A percentile compares a stretch with the other conserved stretches of the same genome.
Conservation (phyloP, 2,888 invertebrate species). For the Platypus cylindrus region DNA sequence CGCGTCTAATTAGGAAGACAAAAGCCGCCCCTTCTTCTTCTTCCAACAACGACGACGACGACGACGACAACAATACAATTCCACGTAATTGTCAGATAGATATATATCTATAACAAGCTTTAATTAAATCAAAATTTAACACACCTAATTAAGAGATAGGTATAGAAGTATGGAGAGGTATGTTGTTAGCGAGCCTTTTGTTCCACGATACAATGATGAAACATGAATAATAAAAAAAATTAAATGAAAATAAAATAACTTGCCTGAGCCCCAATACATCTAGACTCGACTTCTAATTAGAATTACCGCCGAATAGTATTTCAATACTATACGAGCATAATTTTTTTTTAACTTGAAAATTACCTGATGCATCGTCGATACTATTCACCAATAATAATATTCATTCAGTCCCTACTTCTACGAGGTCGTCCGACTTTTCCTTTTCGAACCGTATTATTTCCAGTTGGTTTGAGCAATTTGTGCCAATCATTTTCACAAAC, state of each 20-base stretch:
- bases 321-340: neutral
- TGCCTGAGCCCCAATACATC: too few relatives aligned
- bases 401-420: slow-evolving; percentile 76
- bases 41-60: too few relatives aligned
- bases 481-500: slow-evolving; percentile 95
- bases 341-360: too few relatives aligned
- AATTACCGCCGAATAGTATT: too few relatives aligned
- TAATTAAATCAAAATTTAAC: slow-evolving; percentile 25
- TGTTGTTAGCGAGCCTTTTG: too few relatives aligned
- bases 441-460: slow-evolving; percentile 63
- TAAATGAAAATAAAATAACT: too few relatives aligned
- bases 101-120: slow-evolving; percentile 31
- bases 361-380: slow-evolving; percentile 24
- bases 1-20: slow-evolving; percentile 31
- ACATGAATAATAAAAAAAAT: too few relatives aligned
- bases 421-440: slow-evolving; percentile 83
- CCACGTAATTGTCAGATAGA: slow-evolving; percentile 32
- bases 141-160: slow-evolving; percentile 12
- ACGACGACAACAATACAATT: slow-evolving; percentile 28
- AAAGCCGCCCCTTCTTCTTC: too few relatives aligned
- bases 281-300: too few relatives aligned
- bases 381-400: too few relatives aligned
- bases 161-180: too few relatives aligned
- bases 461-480: slow-evolving; percentile 68
- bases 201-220: too few relatives aligned